phyloP scores from a whole-genome alignment of 2,888 invertebrate genomes.

The Orthonychiurus folsomi region DNA sequence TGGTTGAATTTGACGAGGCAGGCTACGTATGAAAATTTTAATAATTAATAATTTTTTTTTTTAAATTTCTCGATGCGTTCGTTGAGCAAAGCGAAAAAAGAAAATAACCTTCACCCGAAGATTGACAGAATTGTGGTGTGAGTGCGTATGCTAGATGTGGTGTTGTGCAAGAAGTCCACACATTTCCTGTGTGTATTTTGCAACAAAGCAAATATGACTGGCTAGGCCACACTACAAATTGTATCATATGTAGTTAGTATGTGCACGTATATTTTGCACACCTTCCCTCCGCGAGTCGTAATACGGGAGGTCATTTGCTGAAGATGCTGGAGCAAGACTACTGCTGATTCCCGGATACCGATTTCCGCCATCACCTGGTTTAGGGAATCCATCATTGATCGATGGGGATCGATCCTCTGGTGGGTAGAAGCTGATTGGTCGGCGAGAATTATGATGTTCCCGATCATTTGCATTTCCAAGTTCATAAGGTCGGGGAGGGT shows the following conservation, averaged over 20 bases:
- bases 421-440: neutral
- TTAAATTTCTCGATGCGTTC: no score
- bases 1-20: conserved; percentile 28
- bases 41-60: no score
- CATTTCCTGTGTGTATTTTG: no score
- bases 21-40: conserved; percentile 13
- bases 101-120: no score
- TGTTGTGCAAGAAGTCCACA: no score
- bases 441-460: neutral
- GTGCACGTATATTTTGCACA: conserved; percentile 7
- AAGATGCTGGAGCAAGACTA: conserved; percentile 9
- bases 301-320: conserved; percentile 19
- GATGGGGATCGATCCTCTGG: conserved; percentile 3
- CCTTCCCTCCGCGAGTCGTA: conserved; percentile 32
- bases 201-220: no score
- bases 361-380: conserved; percentile 7
- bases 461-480: conserved; percentile 3
- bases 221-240: no score
- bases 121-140: no score
- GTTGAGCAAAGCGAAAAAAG: no score
- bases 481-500: neutral
- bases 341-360: conserved; percentile 1
- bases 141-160: no score
- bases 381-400: neutral
- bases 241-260: neutral